Evolutionary conservation across 2,888 invertebrate genomes (phyloP).

Genomic region (Drosophila vallismaia): DNA sequence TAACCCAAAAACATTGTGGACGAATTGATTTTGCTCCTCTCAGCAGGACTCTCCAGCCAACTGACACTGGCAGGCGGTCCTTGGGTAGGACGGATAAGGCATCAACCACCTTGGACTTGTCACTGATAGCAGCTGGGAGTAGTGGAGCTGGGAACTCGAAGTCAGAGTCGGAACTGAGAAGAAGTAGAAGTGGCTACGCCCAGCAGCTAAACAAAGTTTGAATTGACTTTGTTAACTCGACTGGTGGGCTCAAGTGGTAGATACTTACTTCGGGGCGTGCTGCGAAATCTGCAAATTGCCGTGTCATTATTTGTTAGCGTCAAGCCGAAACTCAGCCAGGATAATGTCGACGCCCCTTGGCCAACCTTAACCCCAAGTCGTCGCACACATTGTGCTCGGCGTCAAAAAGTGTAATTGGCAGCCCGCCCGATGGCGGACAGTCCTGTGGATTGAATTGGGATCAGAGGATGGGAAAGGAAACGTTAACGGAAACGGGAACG

Average conservation of each 20-base stretch:
- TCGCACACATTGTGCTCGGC: constrained; percentile 54
- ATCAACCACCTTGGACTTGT: constrained; percentile 58
- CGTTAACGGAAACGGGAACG: neutral
- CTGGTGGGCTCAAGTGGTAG: constrained; percentile 41
- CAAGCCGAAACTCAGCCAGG: constrained; percentile 58
- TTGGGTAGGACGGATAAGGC: constrained; percentile 15
- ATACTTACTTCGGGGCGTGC: constrained; percentile 60
- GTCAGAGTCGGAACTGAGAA: neutral
- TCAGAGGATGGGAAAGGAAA: neutral
- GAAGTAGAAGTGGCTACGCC: constrained; percentile 32
- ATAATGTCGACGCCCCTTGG: constrained; percentile 10
- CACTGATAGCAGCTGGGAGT: constrained; percentile 68
- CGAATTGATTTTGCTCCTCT: constrained; percentile 47
- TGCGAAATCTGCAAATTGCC: constrained; percentile 83
- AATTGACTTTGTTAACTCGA: constrained; percentile 78
- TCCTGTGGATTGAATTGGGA: constrained; percentile 16
- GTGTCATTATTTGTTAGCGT: constrained; percentile 83
- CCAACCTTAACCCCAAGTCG: constrained; percentile 5
- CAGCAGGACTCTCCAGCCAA: constrained; percentile 45
- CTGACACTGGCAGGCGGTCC: constrained; percentile 43
- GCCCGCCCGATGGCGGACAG: constrained; percentile 56
- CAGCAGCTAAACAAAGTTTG: constrained; percentile 50
- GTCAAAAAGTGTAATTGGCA: constrained; percentile 82
- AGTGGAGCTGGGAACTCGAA: constrained; percentile 12
- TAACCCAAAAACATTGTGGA: constrained; percentile 54